Evolutionary conservation across 1,140 invertebrate species (phyloP), one percentile per base, ranked within the genome.

Genomic region (Neodiprion fabricii): DNA sequence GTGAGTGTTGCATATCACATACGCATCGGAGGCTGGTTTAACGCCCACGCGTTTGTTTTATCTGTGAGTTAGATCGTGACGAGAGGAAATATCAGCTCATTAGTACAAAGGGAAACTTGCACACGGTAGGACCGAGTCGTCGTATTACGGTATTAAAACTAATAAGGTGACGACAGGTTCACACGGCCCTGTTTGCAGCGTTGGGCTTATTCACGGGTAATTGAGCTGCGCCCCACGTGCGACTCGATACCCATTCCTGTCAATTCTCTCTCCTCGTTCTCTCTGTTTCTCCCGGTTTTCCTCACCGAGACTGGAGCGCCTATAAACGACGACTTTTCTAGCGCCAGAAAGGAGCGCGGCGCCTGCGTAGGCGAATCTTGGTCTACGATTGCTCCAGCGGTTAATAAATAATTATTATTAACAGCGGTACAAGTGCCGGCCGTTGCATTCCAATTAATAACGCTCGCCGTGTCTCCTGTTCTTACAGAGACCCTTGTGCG

Each of bases 331-430:
- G n/a, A 61, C 11, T 61, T 61, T 61, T 61, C 53, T 61, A 61
- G 53, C 53, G 53, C 53, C 53, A 61, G 53, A 61, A 53, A 61
- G 11, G 11, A n/a, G 53, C 53, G 53, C 53, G 53, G 53, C 53
- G 53, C 53, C 53, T 61, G 53, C 53, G 53, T 61, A 61, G 53
- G 53, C 53, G 53, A 61, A 61, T 14, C 53, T 17, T 9, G n/a
- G 9, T 61, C 53, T 61, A 17, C 11, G 53, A 14, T 61, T 61
- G 53, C 53, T 40, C 28, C 28, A 40, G 28, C 28, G 28, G 28
- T 40, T 61, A 61, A 61, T 61, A 61, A 61, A 61, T 61, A 61
- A 61, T 61, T 61, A 61, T 61, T 61, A 61, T 61, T 61, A 61
- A 61, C 11, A 14, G n/a, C 53, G n/a, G 53, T 61, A 17, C 53